Percentiles rank a stretch among this genome's conserved stretches.
Evolutionary conservation across 2,888 invertebrate species (phyloP).

Genomic region (Noctua janthina): DNA sequence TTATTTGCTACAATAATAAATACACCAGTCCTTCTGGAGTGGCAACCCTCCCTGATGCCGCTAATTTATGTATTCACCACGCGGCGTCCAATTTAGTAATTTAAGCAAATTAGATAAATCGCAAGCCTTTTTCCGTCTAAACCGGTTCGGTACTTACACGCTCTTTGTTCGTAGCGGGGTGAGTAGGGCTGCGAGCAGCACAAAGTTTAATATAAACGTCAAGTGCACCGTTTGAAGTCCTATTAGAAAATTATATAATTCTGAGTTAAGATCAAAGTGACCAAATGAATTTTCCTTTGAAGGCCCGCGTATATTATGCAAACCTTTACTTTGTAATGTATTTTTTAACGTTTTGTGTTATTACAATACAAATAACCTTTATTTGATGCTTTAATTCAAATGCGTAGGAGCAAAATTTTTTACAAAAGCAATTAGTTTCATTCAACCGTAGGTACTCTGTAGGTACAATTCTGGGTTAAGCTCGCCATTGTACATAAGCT

Average conservation of each 20-base stretch:
- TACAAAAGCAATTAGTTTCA: not conserved
- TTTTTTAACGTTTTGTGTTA: slow-evolving; percentile 1
- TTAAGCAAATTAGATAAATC: slow-evolving; percentile 46
- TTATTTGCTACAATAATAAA: slow-evolving; percentile 34
- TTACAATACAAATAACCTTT: not conserved
- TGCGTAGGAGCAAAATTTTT: not conserved
- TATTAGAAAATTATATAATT: slow-evolving; percentile 39
- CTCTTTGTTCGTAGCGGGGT: slow-evolving; percentile 24
- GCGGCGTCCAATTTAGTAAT: slow-evolving; percentile 47
- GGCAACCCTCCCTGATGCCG: slow-evolving; percentile 11
- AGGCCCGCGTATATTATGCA: not conserved
- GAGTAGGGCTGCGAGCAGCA: slow-evolving; percentile 13
- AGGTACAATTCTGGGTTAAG: too few species aligned
- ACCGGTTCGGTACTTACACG: slow-evolving; percentile 12
- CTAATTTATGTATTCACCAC: slow-evolving; percentile 49
- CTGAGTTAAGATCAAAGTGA: slow-evolving; percentile 54
- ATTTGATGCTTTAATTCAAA: slow-evolving; percentile 15
- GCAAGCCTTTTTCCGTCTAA: slow-evolving; percentile 28
- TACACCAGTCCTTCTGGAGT: slow-evolving; percentile 7
- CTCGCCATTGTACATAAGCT: too few species aligned
- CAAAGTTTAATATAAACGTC: slow-evolving; percentile 49
- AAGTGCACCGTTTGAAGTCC: slow-evolving; percentile 48
- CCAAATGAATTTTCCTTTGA: slow-evolving; percentile 33
- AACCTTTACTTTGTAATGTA: slow-evolving; percentile 14
- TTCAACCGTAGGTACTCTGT: not conserved